Conservation (phyloP, 1,140 invertebrate genomes). For the Drosophila truncata region DNA sequence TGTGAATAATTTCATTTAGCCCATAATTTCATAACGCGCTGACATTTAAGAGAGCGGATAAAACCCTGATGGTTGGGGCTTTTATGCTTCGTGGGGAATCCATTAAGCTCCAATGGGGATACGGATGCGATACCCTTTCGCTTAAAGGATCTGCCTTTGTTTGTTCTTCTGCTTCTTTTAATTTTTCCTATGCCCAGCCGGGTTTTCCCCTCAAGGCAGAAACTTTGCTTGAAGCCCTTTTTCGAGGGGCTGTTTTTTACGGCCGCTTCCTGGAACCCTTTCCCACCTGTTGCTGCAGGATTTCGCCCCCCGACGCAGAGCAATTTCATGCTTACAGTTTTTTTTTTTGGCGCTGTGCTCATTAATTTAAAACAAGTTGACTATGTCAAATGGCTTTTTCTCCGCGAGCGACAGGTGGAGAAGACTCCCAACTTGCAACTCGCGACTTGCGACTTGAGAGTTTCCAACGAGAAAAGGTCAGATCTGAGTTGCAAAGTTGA, state of each 20-base stretch:
- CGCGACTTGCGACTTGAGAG: conserved; percentile 4
- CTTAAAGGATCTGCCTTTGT: conserved; percentile 13
- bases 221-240: conserved; percentile 20
- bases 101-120: conserved; percentile 26
- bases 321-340: conserved; percentile 29
- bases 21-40: conserved; percentile 52
- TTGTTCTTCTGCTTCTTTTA: conserved; percentile 33
- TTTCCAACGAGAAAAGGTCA: conserved; percentile 33
- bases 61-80: conserved; percentile 2
- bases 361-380: conserved; percentile 52
- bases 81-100: conserved; percentile 20
- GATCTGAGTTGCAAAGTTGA: conserved; percentile 30
- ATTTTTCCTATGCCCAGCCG: conserved; percentile 32
- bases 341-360: conserved; percentile 33
- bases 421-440: conserved; percentile 3
- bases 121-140: conserved; percentile 25
- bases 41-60: conserved; percentile 59
- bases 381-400: conserved; percentile 47
- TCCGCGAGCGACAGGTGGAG: conserved; percentile 19
- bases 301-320: conserved; percentile 28
- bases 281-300: conserved; percentile 33
- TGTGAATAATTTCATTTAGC: conserved; percentile 62
- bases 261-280: conserved; percentile 28
- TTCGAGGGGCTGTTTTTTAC: conserved; percentile 25
- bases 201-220: background rate